Percentiles rank a stretch among this genome's conserved stretches.
These are phyloP conservation scores for Paralichthys olivaceus DNA, from an alignment of 2,113 vertebrate species.

Conservation along the genomic window DNA sequence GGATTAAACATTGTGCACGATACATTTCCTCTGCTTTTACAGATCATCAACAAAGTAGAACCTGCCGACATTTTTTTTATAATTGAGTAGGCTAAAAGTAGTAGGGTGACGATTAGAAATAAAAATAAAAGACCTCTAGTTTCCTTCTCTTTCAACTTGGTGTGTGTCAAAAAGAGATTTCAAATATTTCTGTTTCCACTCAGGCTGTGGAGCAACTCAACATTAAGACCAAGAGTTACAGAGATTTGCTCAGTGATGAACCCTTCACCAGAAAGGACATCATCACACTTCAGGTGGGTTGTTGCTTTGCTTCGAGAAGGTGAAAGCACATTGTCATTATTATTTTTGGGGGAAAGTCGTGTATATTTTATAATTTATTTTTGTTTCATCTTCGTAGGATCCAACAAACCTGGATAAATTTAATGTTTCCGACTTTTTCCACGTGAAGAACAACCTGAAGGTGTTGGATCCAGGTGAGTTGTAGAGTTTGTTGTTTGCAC, in stretches of 20 bases:
- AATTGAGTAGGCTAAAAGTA: too few species aligned
- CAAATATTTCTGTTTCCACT: background rate
- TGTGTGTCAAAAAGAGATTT: background rate
- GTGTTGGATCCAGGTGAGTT: constrained; percentile 90
- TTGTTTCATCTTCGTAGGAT: constrained; percentile 81
- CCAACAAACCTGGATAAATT: constrained; percentile 98
- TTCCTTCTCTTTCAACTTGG: too few species aligned
- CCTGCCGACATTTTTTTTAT: background rate
- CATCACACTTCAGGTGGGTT: constrained; percentile 89
- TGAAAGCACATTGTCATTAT: background rate
- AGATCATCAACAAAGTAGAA: background rate
- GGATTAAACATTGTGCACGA: background rate
- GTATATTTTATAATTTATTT: background rate
- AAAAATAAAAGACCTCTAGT: background rate
- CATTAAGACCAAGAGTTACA: constrained; percentile 94
- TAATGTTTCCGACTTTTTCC: constrained; percentile 95
- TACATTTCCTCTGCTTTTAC: background rate
- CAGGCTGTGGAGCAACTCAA: constrained; percentile 92
- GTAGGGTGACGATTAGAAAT: too few species aligned
- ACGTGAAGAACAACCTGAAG: constrained; percentile 96
- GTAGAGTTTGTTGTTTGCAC: too few species aligned
- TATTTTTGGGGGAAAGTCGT: background rate
- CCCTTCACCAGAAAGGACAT: constrained; percentile 93
- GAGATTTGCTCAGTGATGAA: constrained; percentile 93
- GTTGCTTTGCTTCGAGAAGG: background rate